Conservation (phyloP, 2,888 invertebrate genomes). For the Cacoxenus indagator region DNA sequence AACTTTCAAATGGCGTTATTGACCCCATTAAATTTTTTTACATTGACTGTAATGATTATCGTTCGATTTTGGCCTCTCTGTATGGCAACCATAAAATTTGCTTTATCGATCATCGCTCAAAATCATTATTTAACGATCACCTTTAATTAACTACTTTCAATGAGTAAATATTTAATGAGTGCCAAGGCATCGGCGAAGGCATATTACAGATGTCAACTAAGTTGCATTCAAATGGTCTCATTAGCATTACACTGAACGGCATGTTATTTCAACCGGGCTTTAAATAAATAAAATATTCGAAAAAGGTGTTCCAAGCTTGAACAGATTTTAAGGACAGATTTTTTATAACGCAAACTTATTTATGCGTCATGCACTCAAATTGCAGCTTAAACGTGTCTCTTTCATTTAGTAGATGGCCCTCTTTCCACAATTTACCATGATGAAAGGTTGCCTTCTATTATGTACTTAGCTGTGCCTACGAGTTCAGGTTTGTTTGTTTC, state of each 20-base stretch:
- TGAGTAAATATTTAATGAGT: conserved; percentile 1
- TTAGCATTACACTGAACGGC: not conserved
- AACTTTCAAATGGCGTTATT: too few species aligned
- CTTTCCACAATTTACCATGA: too few species aligned
- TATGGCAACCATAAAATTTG: not conserved
- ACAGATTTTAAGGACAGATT: not conserved
- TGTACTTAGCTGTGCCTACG: too few species aligned
- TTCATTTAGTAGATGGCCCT: too few species aligned
- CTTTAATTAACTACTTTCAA: not conserved
- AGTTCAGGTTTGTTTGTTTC: too few species aligned
- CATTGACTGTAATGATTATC: not conserved
- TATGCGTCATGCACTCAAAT: too few species aligned
- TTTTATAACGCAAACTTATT: too few species aligned
- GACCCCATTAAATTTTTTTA: too few species aligned
- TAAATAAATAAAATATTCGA: too few species aligned
- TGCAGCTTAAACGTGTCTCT: too few species aligned
- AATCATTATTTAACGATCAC: not conserved
- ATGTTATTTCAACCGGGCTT: not conserved
- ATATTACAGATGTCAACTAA: not conserved
- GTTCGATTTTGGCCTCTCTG: not conserved
- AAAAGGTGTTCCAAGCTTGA: not conserved
- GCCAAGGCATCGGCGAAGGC: not conserved
- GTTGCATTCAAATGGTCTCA: conserved; percentile 13
- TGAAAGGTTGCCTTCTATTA: too few species aligned
- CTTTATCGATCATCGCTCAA: not conserved